Conservation (phyloP, 1,140 invertebrate genomes). For the Trichonephila inaurata region DNA sequence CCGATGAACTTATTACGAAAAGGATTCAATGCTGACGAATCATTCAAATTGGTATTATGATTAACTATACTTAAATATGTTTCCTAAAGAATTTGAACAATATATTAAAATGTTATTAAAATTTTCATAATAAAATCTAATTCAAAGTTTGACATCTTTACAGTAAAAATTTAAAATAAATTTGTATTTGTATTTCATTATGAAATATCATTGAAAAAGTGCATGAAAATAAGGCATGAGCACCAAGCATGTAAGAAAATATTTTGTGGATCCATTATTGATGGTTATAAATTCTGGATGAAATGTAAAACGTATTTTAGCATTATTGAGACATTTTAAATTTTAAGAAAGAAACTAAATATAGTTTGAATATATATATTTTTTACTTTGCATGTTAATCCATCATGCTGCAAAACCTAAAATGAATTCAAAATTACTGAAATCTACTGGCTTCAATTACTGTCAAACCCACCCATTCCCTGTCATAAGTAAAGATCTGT, state of each 20-base stretch:
- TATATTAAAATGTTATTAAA: neutral
- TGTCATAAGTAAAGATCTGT: conserved; percentile 63
- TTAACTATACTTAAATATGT: neutral
- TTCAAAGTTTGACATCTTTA: neutral
- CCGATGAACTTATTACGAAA: neutral
- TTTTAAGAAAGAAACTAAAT: neutral
- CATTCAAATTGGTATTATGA: neutral
- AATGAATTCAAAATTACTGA: neutral
- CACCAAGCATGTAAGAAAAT: conserved; percentile 27
- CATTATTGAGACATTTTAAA: conserved; percentile 10
- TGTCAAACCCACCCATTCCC: conserved; percentile 75
- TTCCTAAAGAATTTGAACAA: neutral
- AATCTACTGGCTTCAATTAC: conserved; percentile 1
- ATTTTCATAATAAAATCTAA: neutral
- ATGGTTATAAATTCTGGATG: neutral
- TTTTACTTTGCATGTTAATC: conserved; percentile 10
- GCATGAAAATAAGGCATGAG: conserved; percentile 27
- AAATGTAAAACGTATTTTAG: conserved; percentile 18
- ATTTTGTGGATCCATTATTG: neutral
- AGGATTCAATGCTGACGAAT: neutral
- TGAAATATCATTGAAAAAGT: conserved; percentile 19
- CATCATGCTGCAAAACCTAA: neutral
- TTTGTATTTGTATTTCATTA: conserved; percentile 1
- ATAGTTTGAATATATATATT: neutral
- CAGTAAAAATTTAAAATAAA: conserved; percentile 29